These are phyloP conservation scores for Lagopus leucura DNA, from an alignment of 2,113 vertebrate genomes.

Conservation along the genomic window DNA sequence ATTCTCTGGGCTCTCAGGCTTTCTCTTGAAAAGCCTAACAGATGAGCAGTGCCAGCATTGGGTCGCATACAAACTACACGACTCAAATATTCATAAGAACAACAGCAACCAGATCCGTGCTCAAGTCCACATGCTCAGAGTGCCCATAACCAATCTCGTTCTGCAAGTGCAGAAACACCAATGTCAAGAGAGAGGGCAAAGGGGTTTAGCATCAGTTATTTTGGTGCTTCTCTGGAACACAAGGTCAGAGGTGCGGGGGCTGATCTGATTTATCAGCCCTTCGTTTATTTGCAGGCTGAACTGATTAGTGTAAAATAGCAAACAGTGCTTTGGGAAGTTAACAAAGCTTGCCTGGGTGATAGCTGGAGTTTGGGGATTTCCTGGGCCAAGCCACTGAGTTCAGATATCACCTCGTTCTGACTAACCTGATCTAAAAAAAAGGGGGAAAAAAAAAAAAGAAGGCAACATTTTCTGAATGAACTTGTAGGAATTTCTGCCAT, in stretches of 20 bases:
- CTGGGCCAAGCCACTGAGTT: conserved; percentile 33
- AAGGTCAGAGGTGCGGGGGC: conserved; percentile 74
- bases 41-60: not conserved
- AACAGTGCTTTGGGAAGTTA: conserved; percentile 45
- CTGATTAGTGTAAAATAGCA: conserved; percentile 61
- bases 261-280: conserved; percentile 74
- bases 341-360: not conserved
- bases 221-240: not conserved
- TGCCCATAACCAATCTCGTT: fast-evolving
- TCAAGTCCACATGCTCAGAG: not conserved
- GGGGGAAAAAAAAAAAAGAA: not conserved
- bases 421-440: not conserved
- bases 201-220: not conserved
- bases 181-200: not conserved
- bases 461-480: not conserved
- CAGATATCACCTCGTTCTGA: conserved; percentile 18
- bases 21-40: not conserved
- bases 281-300: conserved; percentile 80
- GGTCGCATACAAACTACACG: fast-evolving
- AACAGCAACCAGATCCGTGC: not conserved
- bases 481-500: not conserved
- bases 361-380: conserved; percentile 21
- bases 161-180: not conserved
- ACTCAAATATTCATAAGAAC: not conserved
- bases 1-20: not conserved